Evolutionary conservation across 2,113 vertebrate species (phyloP).

Genomic region (Chroicocephalus ridibundus): DNA sequence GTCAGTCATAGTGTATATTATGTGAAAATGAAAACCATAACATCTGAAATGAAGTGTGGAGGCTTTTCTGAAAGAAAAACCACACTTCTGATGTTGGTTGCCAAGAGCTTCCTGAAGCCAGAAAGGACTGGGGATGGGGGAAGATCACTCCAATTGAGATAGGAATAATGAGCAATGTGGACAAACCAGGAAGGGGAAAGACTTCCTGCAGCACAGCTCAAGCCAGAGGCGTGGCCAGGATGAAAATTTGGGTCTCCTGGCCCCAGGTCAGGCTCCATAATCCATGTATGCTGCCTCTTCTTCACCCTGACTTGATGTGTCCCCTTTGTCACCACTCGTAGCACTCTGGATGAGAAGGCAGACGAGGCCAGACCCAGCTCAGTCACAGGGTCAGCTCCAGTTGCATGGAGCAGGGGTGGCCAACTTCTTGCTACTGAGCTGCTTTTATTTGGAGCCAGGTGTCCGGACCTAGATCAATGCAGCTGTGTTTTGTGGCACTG

Average conservation of each 20-base stretch:
- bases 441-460: conserved; percentile 46
- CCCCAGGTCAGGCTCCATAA: neutral
- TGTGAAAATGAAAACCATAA: conserved; percentile 44
- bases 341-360: neutral
- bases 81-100: neutral
- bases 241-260: neutral
- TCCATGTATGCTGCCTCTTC: neutral
- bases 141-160: neutral
- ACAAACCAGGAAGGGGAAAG: neutral
- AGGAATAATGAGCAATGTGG: neutral
- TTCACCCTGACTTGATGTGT: neutral
- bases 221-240: neutral
- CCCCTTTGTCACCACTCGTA: neutral
- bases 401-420: neutral
- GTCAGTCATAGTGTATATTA: neutral
- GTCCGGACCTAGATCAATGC: neutral
- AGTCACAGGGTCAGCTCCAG: neutral
- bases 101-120: conserved; percentile 16
- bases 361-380: fast-evolving
- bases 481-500: conserved; percentile 42
- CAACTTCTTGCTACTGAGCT: conserved; percentile 6
- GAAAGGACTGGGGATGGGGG: neutral
- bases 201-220: neutral
- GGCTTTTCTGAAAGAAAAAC: neutral
- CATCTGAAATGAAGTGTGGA: conserved; percentile 30